Base-by-base conservation (phyloP, 2,888 invertebrate species). In the Drosophila trichaetosa region DNA sequence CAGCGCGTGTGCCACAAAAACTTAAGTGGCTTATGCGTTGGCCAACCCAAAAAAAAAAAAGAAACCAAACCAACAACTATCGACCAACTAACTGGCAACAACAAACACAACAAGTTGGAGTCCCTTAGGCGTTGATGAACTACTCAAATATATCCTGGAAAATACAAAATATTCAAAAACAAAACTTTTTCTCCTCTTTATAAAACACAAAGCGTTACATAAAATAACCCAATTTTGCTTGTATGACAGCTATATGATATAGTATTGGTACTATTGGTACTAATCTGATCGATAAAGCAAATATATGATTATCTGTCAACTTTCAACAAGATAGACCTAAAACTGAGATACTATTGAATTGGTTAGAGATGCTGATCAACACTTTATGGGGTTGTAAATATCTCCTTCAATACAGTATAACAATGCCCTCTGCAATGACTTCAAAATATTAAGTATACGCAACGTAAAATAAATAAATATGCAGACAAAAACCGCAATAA, bases 21-120 rank as follows among this genome's bases (percentile, higher is more conserved):
- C 90, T 87, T 87, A 87, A 87, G 87, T 87, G 87, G 89, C 89
- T 90, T 87, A 89, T 82, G 89, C 84, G 84, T 79, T 89, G 90
- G 89, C 84, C 77, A 75, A 68, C 57, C 53, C 16, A 16, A 36
- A 36, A 36, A 36, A 46, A 24, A 46, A 53, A n/a, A 6, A 5
- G 27, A 68, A 56, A 51, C 59, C 54, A 51, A 57, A 57, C 38
- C 66, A 40, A 21, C 58, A 68, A 58, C 46, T 46, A 24, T 46
- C 46, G 46, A 46, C 63, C 69, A 69, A 77, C 54, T 46, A 66
- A 66, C 38, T 54, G 69, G 34, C 70, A 79, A 66, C 72, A 76
- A 57, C 60, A 69, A 33, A 60, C 57, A 48, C 60, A 56, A 70
- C 40, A 52, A 42, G 11, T n/a, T 24, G 5, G 24, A 16, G 18